These are phyloP conservation scores for Eupithecia pulchellata DNA, from an alignment of 2,888 invertebrate genomes.

Conservation along the genomic window DNA sequence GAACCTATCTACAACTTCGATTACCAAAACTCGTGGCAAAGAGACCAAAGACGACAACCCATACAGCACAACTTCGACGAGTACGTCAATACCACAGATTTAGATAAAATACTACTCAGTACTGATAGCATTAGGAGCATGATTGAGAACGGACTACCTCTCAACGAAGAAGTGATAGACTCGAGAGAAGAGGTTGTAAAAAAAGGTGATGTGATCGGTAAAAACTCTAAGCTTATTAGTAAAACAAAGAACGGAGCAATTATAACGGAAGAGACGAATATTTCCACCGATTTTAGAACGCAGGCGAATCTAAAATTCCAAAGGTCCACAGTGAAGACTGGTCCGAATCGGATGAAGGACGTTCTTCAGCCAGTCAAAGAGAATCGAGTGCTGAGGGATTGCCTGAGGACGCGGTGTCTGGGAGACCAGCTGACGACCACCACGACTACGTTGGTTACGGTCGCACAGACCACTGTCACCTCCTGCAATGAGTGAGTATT, in stretches of 20 bases:
- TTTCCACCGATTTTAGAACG: constrained; percentile 74
- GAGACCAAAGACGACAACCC: constrained; percentile 83
- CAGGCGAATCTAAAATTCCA: constrained; percentile 76
- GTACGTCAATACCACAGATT: constrained; percentile 68
- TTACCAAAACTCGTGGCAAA: constrained; percentile 73
- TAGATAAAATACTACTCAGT: constrained; percentile 74
- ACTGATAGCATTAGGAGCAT: constrained; percentile 75
- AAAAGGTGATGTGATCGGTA: constrained; percentile 75
- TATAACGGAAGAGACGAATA: constrained; percentile 78
- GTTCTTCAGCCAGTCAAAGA: constrained; percentile 72
- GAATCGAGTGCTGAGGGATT: constrained; percentile 69
- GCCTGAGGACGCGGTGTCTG: constrained; percentile 71
- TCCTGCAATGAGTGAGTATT: constrained; percentile 83
- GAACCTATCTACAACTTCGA: constrained; percentile 77
- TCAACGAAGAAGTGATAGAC: constrained; percentile 67
- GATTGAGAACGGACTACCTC: constrained; percentile 78
- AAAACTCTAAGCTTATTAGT: constrained; percentile 73
- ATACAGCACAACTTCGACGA: constrained; percentile 75
- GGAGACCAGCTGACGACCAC: constrained; percentile 76
- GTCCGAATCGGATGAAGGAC: constrained; percentile 74
- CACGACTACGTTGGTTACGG: constrained; percentile 78
- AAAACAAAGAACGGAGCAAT: constrained; percentile 75
- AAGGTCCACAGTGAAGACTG: constrained; percentile 73
- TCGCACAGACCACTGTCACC: constrained; percentile 77
- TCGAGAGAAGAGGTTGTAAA: constrained; percentile 71